Evolutionary conservation across 2,888 invertebrate genomes (phyloP).

Genomic region (Troglohyphantes excavatus): DNA sequence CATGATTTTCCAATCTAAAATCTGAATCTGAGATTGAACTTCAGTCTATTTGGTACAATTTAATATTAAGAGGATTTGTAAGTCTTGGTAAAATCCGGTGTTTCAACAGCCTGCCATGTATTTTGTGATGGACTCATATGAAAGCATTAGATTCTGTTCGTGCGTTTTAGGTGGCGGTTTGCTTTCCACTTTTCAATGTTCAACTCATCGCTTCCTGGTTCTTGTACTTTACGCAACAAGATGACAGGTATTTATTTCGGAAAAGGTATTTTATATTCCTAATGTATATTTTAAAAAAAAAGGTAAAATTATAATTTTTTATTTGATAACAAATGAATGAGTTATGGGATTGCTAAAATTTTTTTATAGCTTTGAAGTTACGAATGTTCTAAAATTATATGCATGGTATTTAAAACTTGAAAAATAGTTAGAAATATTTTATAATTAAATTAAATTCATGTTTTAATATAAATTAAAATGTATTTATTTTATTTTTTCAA

Average conservation of each 20-base stretch:
- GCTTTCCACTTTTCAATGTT: conserved; percentile 61
- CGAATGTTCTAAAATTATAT: no score
- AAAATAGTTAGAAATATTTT: no score
- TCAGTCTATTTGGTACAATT: not conserved
- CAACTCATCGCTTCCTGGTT: conserved; percentile 28
- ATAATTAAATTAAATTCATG: no score
- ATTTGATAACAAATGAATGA: no score
- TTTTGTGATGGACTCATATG: conserved; percentile 41
- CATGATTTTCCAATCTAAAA: not conserved
- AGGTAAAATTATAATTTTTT: no score
- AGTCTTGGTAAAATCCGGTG: not conserved
- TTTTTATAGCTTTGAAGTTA: no score
- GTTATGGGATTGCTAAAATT: no score
- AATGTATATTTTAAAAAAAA: no score
- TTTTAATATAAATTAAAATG: no score
- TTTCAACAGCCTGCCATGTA: conserved; percentile 26
- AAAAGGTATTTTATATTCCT: not conserved
- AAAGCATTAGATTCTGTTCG: conserved; percentile 23
- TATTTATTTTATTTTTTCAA: no score
- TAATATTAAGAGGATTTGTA: not conserved
- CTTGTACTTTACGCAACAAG: not conserved
- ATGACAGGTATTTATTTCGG: not conserved
- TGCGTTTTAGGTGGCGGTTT: conserved; percentile 61
- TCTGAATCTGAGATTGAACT: not conserved
- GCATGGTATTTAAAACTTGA: no score